Conservation (phyloP, 2,797 vertebrate species). For the Acipenser oxyrinchus region DNA sequence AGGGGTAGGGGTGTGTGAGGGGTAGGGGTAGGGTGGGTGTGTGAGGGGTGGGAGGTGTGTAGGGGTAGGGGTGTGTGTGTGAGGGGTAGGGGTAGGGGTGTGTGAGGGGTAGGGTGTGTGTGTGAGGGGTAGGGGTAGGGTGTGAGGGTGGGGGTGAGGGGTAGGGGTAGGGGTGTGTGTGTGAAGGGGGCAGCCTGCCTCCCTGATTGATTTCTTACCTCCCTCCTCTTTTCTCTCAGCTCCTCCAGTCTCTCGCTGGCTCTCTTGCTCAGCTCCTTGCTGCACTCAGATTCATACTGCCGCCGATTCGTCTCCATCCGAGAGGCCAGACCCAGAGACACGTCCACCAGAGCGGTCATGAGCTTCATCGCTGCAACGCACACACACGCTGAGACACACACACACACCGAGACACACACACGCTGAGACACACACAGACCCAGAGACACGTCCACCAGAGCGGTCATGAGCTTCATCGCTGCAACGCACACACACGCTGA, state of each 20-base stretch:
- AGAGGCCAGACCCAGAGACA: conserved; percentile 53
- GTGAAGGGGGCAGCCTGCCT: neutral
- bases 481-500: conserved; percentile 4
- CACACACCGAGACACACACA: neutral
- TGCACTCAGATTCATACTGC: conserved; percentile 58
- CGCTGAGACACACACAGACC: conserved; percentile 20
- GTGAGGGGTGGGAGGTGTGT: too few species aligned
- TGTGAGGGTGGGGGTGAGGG: neutral
- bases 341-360: conserved; percentile 71
- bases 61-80: neutral
- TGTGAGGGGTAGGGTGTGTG: too few species aligned
- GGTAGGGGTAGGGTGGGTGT: neutral
- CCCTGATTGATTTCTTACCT: conserved; percentile 49
- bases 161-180: neutral
- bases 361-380: conserved; percentile 67
- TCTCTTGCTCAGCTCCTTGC: conserved; percentile 48
- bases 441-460: conserved; percentile 67
- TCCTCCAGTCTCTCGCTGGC: conserved; percentile 59
- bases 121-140: neutral
- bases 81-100: too few species aligned
- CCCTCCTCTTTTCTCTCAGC: conserved; percentile 51
- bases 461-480: conserved; percentile 83
- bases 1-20: too few species aligned
- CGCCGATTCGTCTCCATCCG: conserved; percentile 66
- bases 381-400: conserved; percentile 1